Percentiles rank a stretch among this genome's conserved stretches.
These are phyloP conservation scores for Heliconius hermathena DNA, from an alignment of 1,140 invertebrate genomes.

Conservation along the genomic window DNA sequence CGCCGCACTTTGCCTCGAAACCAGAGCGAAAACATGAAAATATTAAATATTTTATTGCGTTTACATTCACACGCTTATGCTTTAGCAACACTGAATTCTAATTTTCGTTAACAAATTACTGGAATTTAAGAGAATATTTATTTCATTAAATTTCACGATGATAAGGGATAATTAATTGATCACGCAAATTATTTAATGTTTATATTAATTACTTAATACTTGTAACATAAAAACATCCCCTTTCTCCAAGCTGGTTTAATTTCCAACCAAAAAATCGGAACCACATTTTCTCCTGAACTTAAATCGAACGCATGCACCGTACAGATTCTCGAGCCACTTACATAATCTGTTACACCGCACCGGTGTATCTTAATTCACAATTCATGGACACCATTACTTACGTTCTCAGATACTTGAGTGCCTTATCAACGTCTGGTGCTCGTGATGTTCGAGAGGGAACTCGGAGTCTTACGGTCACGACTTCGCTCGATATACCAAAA, in stretches of 20 bases:
- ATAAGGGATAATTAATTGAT: too few species aligned
- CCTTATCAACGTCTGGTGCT: conserved; percentile 39
- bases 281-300: not conserved
- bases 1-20: too few species aligned
- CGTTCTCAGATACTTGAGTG: conserved; percentile 39
- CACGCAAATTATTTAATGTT: too few species aligned
- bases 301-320: conserved; percentile 24
- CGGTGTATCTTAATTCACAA: conserved; percentile 40
- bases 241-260: not conserved
- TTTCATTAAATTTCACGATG: too few species aligned
- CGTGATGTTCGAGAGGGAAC: conserved; percentile 49
- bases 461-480: conserved; percentile 59
- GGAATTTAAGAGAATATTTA: too few species aligned
- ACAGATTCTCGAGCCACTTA: conserved; percentile 18
- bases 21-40: too few species aligned
- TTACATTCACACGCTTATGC: too few species aligned
- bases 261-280: not conserved
- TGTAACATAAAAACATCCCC: too few species aligned
- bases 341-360: conserved; percentile 27
- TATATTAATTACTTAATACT: too few species aligned
- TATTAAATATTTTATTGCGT: too few species aligned
- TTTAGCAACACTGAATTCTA: too few species aligned
- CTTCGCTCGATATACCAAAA: conserved; percentile 62
- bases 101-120: too few species aligned
- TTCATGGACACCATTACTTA: conserved; percentile 41